Base-by-base conservation (phyloP, 2,113 vertebrate species). In the Varanus komodoensis region DNA sequence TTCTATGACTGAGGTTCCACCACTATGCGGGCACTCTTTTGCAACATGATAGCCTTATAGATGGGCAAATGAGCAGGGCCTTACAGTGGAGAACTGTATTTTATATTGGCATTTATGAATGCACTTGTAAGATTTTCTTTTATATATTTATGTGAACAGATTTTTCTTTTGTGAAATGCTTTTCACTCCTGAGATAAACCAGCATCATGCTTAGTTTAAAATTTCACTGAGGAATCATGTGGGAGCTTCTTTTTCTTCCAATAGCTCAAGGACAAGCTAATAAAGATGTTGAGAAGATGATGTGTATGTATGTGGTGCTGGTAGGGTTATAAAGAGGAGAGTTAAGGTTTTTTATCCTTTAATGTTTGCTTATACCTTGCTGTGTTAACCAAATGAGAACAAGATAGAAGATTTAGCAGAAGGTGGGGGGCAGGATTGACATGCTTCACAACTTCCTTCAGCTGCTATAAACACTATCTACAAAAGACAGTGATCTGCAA, bases 311-410 rank as follows among this genome's bases (percentile, higher is more conserved):
- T 38, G 29, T 50, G 14, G 12, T n/a, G 25, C 27, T 29, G 52
- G 79, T 15, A 67, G 34, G 57, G 67, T 50, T 50, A 79, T 52
- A 25, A 34, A 73, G 4, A 69, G 3, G 7, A 17, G 44, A 77
- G 57, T 77, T 44, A 83, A 73, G 78, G 8, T 12, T 44, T 27
- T 6, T 11, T 64, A 27, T 34, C 50, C 34, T 3, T 29, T 78
- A 78, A 57, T 38, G 27, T 25, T 38, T 73, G 1, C 14, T 1
- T 14, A 88, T 52, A 32, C 23, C 67, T 81, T 82, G 67, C 77
- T 82, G 82, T 88, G 79, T 88, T 54, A 88, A 82, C 64, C 32
- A 89, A 89, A 85, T 78, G 61, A 34, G 44, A 77, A 52, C 19
- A 54, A 32, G 32, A 68, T 38, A 38, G 11, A n/a, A 23, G 27